Conservation (phyloP, 2,797 vertebrate species). For the Echeneis naucrates region DNA sequence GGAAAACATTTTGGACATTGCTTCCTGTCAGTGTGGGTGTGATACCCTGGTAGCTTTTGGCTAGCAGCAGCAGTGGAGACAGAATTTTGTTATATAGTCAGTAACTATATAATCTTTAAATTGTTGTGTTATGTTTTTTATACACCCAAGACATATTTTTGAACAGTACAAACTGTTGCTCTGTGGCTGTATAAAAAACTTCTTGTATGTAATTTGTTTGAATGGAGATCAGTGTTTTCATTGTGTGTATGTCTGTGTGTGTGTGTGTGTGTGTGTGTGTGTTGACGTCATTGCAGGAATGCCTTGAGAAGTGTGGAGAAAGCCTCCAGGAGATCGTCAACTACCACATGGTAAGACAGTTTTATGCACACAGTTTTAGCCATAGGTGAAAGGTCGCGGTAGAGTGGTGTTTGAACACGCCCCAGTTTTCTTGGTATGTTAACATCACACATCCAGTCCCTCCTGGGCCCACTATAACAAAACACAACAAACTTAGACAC, state of each 20-base stretch:
- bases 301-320: conserved; percentile 95
- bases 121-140: not conserved
- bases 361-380: conserved; percentile 25
- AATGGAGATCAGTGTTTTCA: conserved; percentile 6
- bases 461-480: conserved; percentile 30
- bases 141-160: not conserved
- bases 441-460: conserved; percentile 51
- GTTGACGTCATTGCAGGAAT: conserved; percentile 85
- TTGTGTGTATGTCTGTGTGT: conserved; percentile 20
- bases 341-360: conserved; percentile 93
- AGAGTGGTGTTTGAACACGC: conserved; percentile 36
- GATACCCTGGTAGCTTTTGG: not conserved
- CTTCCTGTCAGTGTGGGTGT: conserved; percentile 26
- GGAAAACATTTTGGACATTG: conserved; percentile 43
- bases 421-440: conserved; percentile 57
- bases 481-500: conserved; percentile 1
- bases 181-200: not conserved
- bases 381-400: conserved; percentile 32
- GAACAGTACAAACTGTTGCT: not conserved
- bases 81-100: not conserved
- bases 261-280: conserved; percentile 30
- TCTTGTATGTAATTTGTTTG: not conserved
- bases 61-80: not conserved
- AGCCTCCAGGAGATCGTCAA: conserved; percentile 98
- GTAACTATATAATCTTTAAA: not conserved